phyloP scores from a whole-genome alignment of 1,140 invertebrate genomes.

The Holotrichia oblita region DNA sequence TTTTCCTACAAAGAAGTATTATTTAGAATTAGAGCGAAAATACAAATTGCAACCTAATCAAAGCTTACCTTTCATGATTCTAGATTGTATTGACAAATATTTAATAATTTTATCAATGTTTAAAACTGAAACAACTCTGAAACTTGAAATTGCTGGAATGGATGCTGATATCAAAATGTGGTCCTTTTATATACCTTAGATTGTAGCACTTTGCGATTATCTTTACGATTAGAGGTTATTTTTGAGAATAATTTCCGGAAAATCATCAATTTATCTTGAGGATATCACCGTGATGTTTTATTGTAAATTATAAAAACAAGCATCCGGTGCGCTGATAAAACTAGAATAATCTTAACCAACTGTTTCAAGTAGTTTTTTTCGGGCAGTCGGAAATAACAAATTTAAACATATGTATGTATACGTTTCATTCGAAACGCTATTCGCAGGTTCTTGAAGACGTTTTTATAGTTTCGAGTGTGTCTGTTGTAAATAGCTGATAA shows the following conservation, averaged over 20 bases:
- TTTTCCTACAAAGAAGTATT: too few relatives aligned
- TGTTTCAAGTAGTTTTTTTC: too few relatives aligned
- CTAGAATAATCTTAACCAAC: too few relatives aligned
- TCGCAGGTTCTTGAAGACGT: too few relatives aligned
- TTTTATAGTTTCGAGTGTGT: too few relatives aligned
- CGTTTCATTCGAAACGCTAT: too few relatives aligned
- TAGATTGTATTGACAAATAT: not conserved
- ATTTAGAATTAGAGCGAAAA: not conserved
- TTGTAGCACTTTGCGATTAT: not conserved
- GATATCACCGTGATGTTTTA: not conserved
- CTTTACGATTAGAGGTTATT: not conserved
- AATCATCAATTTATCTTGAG: not conserved
- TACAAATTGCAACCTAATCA: not conserved
- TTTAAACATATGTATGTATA: too few relatives aligned
- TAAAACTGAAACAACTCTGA: not conserved
- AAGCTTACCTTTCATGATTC: not conserved
- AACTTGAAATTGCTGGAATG: not conserved
- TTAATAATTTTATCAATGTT: not conserved
- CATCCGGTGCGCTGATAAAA: too few relatives aligned
- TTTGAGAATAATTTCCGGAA: not conserved
- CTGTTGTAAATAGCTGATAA: too few relatives aligned
- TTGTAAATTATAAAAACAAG: too few relatives aligned
- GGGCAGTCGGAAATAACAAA: too few relatives aligned
- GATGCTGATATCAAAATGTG: not conserved
- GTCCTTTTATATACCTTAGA: not conserved